These are phyloP conservation scores for Drosophila putrida DNA, from an alignment of 2,888 invertebrate species.

Conservation along the genomic window DNA sequence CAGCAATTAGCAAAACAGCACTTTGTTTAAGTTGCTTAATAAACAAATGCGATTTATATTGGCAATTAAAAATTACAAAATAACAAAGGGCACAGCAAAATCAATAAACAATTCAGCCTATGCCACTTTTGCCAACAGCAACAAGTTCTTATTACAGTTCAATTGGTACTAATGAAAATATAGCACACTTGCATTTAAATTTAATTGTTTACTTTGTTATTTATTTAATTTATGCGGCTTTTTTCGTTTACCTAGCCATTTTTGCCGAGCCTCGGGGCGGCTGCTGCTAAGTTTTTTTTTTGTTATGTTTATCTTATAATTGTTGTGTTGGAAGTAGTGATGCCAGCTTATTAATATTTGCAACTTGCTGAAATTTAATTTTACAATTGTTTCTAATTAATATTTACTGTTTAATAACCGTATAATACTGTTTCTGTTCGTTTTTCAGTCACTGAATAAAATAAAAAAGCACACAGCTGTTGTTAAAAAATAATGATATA, in stretches of 20 bases:
- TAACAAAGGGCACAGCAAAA: not conserved
- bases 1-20: constrained; percentile 19
- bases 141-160: constrained; percentile 12
- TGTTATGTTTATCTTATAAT: not conserved
- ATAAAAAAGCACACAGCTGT: constrained; percentile 47
- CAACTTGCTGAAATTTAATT: constrained; percentile 3
- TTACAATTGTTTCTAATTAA: constrained; percentile 6
- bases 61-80: not conserved
- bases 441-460: constrained; percentile 23
- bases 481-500: no score
- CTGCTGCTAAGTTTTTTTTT: not conserved
- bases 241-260: constrained; percentile 29
- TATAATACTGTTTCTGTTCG: constrained; percentile 56
- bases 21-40: constrained; percentile 7
- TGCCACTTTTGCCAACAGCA: not conserved
- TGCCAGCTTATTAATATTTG: not conserved
- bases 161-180: not conserved
- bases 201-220: constrained; percentile 4
- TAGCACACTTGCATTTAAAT: constrained; percentile 6
- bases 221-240: constrained; percentile 36
- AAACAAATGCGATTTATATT: constrained; percentile 4
- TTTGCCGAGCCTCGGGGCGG: constrained; percentile 23
- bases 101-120: constrained; percentile 4
- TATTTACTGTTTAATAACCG: constrained; percentile 12
- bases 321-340: not conserved